These are phyloP conservation scores for Diabrotica virgifera DNA, from an alignment of 1,140 invertebrate genomes.

Conservation along the genomic window DNA sequence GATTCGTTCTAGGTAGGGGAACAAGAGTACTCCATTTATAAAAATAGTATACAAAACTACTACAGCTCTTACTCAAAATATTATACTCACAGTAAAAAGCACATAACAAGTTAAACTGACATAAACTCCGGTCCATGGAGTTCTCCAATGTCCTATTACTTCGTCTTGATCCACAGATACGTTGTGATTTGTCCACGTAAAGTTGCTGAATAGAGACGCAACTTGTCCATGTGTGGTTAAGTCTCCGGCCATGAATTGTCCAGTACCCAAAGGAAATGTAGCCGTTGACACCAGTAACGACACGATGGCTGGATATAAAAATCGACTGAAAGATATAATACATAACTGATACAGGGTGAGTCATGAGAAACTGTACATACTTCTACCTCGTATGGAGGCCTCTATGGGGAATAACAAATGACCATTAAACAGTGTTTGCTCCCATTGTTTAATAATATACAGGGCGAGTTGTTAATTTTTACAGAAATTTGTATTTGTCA, in stretches of 20 bases:
- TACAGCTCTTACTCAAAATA: too few species aligned
- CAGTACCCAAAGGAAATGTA: conserved; percentile 81
- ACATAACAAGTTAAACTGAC: conserved; percentile 82
- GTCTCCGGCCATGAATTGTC: conserved; percentile 86
- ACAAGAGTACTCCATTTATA: too few species aligned
- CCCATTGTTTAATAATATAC: too few species aligned
- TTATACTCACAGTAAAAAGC: conserved; percentile 73
- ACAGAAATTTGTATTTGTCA: too few species aligned
- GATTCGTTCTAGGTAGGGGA: too few species aligned
- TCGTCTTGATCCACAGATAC: conserved; percentile 79
- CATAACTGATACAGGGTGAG: too few species aligned
- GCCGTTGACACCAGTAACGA: conserved; percentile 76
- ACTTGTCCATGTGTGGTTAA: conserved; percentile 83
- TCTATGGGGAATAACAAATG: too few species aligned
- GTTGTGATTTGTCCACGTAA: conserved; percentile 84
- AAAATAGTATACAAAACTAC: too few species aligned
- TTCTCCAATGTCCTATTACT: conserved; percentile 85
- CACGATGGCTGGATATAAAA: conserved; percentile 85
- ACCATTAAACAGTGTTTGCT: too few species aligned
- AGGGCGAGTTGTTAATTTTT: too few species aligned
- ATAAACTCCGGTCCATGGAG: conserved; percentile 77
- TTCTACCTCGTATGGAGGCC: too few species aligned
- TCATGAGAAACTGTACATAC: too few species aligned
- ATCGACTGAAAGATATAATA: conserved; percentile 61
- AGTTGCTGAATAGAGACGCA: conserved; percentile 88